Evolutionary conservation across 2,888 invertebrate species (phyloP).

Genomic region (Sinelater perroti): DNA sequence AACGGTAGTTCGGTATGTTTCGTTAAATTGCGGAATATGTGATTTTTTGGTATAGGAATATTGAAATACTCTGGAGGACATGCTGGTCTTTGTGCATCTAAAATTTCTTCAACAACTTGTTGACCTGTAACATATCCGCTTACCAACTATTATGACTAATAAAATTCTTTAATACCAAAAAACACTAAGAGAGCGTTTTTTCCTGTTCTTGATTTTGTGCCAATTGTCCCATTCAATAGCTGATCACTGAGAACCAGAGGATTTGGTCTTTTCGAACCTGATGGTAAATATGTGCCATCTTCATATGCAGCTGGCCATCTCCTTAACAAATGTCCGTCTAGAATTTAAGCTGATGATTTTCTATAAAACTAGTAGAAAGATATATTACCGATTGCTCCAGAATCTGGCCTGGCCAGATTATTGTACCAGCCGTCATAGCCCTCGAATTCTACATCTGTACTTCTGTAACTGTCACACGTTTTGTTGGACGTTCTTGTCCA

Average conservation of each 20-base stretch:
- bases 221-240: slow-evolving; percentile 60
- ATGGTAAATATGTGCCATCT: slow-evolving; percentile 66
- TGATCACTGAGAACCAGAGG: slow-evolving; percentile 63
- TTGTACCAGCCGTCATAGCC: slow-evolving; percentile 62
- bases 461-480: slow-evolving; percentile 9
- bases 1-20: slow-evolving; percentile 63
- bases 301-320: slow-evolving; percentile 65
- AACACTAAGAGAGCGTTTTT: slow-evolving; percentile 68
- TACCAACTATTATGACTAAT: neutral
- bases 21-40: slow-evolving; percentile 53
- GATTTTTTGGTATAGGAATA: slow-evolving; percentile 62
- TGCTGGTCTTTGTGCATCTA: slow-evolving; percentile 68
- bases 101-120: slow-evolving; percentile 70
- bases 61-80: slow-evolving; percentile 71
- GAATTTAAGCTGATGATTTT: neutral
- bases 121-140: slow-evolving; percentile 59
- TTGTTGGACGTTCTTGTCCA: slow-evolving; percentile 1
- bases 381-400: slow-evolving; percentile 56
- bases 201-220: slow-evolving; percentile 60
- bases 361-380: neutral
- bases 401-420: slow-evolving; percentile 56
- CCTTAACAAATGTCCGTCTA: slow-evolving; percentile 65
- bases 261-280: slow-evolving; percentile 63
- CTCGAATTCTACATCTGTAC: slow-evolving; percentile 51
- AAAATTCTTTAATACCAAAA: slow-evolving; percentile 60